A percentile compares a stretch with the other conserved stretches of the same genome.
Evolutionary conservation across 2,113 vertebrate genomes (phyloP).

Genomic region (Orcinus orca): DNA sequence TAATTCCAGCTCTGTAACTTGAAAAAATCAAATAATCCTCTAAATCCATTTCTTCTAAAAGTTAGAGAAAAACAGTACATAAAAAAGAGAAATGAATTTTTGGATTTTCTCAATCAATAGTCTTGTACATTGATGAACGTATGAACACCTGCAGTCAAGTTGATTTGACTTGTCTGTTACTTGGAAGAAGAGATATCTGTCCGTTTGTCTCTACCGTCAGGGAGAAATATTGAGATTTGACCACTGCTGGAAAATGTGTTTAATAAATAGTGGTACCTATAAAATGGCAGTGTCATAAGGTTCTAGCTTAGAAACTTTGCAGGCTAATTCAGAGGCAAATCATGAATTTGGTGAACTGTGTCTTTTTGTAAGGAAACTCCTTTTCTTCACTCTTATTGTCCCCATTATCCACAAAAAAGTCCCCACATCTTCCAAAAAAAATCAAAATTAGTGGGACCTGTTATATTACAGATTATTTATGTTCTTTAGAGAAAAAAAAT

Average conservation of each 20-base stretch:
- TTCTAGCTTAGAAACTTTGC: background rate
- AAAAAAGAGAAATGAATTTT: background rate
- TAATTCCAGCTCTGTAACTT: background rate
- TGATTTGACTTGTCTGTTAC: background rate
- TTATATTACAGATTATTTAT: background rate
- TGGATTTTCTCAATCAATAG: background rate
- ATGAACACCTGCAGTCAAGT: background rate
- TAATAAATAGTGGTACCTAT: background rate
- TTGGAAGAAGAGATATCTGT: background rate
- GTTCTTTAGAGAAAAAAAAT: background rate
- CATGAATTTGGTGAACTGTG: background rate
- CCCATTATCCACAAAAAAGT: background rate
- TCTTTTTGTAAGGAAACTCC: background rate
- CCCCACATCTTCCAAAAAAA: background rate
- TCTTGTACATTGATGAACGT: background rate
- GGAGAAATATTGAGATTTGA: background rate
- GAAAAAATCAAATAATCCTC: conserved; percentile 32
- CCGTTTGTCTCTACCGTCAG: background rate
- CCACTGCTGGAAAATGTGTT: background rate
- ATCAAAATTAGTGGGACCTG: background rate
- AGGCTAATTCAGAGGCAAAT: background rate
- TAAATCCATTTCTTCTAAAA: background rate
- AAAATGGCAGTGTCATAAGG: background rate
- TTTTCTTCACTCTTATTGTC: background rate
- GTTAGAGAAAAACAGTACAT: background rate